Percentiles rank a stretch among this genome's conserved stretches.
These are phyloP conservation scores for Conops quadrifasciatus DNA, from an alignment of 2,888 invertebrate genomes.

Conservation along the genomic window DNA sequence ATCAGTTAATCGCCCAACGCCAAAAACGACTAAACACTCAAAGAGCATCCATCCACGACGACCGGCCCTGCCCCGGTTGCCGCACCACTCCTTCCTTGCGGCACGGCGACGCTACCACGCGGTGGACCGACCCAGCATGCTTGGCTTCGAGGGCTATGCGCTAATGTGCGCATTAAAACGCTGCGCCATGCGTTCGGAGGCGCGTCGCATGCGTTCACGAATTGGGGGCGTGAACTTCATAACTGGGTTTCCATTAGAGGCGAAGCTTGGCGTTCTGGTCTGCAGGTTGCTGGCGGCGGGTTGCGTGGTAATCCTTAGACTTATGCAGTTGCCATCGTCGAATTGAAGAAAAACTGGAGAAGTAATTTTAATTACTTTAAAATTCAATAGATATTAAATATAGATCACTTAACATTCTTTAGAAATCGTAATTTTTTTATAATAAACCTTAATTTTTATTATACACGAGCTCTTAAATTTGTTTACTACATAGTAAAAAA, in stretches of 20 bases:
- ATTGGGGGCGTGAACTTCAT: constrained; percentile 51
- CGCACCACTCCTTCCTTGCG: not conserved
- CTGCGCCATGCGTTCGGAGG: constrained; percentile 34
- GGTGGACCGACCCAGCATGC: not conserved
- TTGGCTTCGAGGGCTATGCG: constrained; percentile 6
- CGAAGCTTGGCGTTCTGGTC: too few species aligned
- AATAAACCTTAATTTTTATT: too few species aligned
- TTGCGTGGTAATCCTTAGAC: too few species aligned
- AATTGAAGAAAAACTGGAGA: too few species aligned
- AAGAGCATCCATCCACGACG: not conserved
- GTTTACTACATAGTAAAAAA: too few species aligned
- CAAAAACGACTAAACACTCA: not conserved
- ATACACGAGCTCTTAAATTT: too few species aligned
- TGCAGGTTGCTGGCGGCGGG: not conserved
- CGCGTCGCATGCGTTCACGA: constrained; percentile 43
- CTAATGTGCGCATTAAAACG: constrained; percentile 13
- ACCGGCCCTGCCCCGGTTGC: not conserved
- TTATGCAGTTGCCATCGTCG: too few species aligned
- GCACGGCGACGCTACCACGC: too few species aligned
- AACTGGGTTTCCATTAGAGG: constrained; percentile 48
- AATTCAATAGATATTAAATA: too few species aligned
- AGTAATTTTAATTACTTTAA: too few species aligned
- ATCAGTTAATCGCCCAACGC: constrained; percentile 27
- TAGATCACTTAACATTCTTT: too few species aligned
- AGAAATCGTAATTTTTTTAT: too few species aligned